phyloP scores from a whole-genome alignment of 2,888 invertebrate genomes.

The Gortyna flavago region DNA sequence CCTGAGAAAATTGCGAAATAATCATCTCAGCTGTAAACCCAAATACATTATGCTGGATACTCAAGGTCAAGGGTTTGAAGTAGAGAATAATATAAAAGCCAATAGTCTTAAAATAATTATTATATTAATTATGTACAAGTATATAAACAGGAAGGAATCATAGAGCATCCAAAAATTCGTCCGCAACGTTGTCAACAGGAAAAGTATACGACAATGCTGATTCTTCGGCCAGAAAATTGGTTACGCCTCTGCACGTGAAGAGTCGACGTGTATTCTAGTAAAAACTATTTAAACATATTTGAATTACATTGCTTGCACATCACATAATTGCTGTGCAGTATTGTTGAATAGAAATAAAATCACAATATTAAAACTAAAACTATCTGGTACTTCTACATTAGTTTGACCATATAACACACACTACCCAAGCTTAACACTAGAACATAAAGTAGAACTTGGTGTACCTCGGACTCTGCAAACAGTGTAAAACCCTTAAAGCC shows the following conservation, averaged over 20 bases:
- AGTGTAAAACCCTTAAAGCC: conserved; percentile 54
- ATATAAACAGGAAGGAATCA: no score
- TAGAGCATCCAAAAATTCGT: no score
- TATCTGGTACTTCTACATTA: conserved; percentile 1
- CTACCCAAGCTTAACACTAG: conserved; percentile 27
- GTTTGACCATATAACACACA: conserved; percentile 28
- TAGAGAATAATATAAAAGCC: no score
- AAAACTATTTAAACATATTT: no score
- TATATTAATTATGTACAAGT: no score
- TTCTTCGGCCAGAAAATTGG: not conserved
- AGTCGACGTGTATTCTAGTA: not conserved
- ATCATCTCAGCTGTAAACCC: not conserved
- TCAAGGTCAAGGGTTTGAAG: no score
- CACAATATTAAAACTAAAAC: not conserved
- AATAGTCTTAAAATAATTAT: no score
- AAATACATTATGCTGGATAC: not conserved
- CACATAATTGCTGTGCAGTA: no score
- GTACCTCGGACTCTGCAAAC: conserved; percentile 42
- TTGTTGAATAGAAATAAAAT: not conserved
- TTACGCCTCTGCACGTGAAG: not conserved
- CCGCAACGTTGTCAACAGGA: not conserved
- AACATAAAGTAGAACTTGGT: conserved; percentile 46
- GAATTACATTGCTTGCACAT: no score
- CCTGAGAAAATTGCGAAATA: not conserved
- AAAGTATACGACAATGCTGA: not conserved